Conservation (phyloP, 2,113 vertebrate genomes). For the Tragulus kanchil region DNA sequence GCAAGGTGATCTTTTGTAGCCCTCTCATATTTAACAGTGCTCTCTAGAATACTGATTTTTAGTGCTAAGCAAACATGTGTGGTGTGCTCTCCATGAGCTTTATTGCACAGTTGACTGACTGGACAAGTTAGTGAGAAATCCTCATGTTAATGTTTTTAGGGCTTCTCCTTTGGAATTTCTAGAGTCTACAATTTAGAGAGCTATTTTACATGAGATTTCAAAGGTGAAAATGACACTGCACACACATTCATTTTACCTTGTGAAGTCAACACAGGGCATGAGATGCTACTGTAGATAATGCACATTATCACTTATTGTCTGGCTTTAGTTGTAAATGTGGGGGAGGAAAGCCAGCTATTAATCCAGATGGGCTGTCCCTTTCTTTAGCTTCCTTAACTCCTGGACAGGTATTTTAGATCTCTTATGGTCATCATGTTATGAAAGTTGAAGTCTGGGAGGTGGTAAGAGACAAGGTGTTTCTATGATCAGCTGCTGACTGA, state of each 20-base stretch:
- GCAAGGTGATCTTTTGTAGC: neutral
- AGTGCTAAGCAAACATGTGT: neutral
- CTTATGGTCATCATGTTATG: neutral
- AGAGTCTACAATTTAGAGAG: neutral
- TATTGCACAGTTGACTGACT: neutral
- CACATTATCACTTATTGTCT: neutral
- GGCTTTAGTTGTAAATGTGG: neutral
- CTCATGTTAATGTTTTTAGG: neutral
- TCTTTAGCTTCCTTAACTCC: neutral
- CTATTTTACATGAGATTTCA: neutral
- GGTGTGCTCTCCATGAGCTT: neutral
- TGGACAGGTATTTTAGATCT: neutral
- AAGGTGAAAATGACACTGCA: neutral
- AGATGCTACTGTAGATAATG: no score
- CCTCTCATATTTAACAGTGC: neutral
- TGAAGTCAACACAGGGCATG: accelerated
- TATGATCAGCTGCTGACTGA: neutral
- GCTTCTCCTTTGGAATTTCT: neutral
- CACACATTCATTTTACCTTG: neutral
- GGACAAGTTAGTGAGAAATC: neutral
- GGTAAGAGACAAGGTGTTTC: neutral
- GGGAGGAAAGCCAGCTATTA: neutral
- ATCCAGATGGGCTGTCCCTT: no score
- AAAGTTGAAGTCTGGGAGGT: neutral
- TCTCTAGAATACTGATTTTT: neutral